Base-by-base conservation (phyloP, 2,113 vertebrate genomes). In the Eclectus roratus region DNA sequence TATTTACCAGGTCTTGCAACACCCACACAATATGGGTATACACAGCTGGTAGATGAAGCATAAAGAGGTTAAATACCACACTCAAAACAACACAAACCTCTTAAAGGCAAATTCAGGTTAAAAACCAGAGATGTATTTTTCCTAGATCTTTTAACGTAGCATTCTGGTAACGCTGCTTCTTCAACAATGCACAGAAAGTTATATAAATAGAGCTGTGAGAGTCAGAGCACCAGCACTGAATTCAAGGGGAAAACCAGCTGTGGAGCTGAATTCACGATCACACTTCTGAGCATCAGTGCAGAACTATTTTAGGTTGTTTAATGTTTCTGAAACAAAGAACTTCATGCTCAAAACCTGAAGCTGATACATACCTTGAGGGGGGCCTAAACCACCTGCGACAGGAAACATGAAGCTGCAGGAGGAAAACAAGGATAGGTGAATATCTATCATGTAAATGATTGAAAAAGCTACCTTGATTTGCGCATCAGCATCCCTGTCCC, bases 391-490 rank as follows among this genome's bases (percentile, higher is more conserved):
- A 39, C 99, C 98, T 93, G 98, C 98, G 1, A 99, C 99, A n/a
- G 99, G 98, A 98, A 99, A 99, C 98, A 99, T 98, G 96, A 99
- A 99, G 97, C 99, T 99, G 95, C 39, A 96, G 97, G 47, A 88
- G 93, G 17, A 97, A 85, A 97, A 97, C 68, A 72, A 65, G 4
- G 66, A 58, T 8, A 25, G 1, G 23, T 56, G 14, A 86, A 71
- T 79, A 44, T 41, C 78, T 64, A 7, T 56, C 2, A 58, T 31
- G 49, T 43, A 76, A 49, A 10, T 0, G 17, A 39, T 0, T 28
- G 55, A 50, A 85, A 85, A 79, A 72, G 33, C 28, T 39, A 49
- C 35, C 33, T 81, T 0, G 0, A 23, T 17, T 33, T 24, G 25
- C 46, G 29, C 0, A 0, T 33, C 80, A 73, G 15, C 43, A 83